These are phyloP conservation scores for Cebidichthys violaceus DNA, from an alignment of 2,113 vertebrate genomes.

Conservation along the genomic window DNA sequence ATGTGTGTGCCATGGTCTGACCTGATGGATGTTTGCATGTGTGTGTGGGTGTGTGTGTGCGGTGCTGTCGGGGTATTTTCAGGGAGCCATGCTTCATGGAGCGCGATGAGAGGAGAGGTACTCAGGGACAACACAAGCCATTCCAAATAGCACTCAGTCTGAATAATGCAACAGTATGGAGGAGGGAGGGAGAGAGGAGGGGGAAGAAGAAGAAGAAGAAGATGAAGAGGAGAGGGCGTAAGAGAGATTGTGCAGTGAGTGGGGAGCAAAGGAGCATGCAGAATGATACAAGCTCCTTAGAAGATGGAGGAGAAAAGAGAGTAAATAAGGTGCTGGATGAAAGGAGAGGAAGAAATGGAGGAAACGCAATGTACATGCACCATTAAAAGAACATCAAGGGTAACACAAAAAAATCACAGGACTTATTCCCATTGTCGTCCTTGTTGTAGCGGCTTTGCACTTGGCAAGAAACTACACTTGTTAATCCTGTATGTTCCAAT, in stretches of 20 bases:
- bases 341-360: neutral
- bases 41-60: slow-evolving; percentile 16
- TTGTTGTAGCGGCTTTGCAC: neutral
- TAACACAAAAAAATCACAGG: neutral
- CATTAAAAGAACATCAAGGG: neutral
- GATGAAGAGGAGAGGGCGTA: slow-evolving; percentile 1
- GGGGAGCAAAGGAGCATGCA: neutral
- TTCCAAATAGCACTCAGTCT: slow-evolving; percentile 66
- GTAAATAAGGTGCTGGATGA: neutral
- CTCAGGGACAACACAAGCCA: slow-evolving; percentile 63
- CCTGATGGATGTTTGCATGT: slow-evolving; percentile 8
- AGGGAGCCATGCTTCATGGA: slow-evolving; percentile 48
- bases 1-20: neutral
- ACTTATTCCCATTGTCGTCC: neutral
- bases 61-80: slow-evolving; percentile 5
- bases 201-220: neutral
- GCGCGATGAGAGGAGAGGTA: slow-evolving; percentile 58
- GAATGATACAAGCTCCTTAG: neutral
- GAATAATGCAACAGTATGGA: slow-evolving; percentile 72
- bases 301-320: slow-evolving; percentile 17
- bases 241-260: neutral
- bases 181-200: neutral
- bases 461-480: neutral
- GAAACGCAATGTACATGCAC: neutral
- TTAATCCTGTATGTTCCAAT: neutral